Conservation (phyloP, 2,797 vertebrate species). For the Enteromius thamalakanensis region DNA sequence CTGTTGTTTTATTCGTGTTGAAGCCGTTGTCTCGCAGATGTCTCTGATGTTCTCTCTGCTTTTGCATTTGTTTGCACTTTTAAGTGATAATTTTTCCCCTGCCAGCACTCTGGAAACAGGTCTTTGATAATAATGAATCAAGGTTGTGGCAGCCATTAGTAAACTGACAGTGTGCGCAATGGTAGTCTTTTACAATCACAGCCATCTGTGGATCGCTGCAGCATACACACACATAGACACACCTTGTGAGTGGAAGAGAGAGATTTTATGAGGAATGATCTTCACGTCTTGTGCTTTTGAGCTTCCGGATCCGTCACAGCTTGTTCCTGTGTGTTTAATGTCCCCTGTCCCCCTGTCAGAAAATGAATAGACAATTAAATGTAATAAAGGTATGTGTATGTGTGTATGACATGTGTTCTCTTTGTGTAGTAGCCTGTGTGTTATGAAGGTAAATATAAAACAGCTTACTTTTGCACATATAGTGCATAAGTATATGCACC, state of each 20-base stretch:
- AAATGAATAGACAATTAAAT: not conserved
- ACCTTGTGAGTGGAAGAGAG: conserved; percentile 13
- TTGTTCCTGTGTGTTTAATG: not conserved
- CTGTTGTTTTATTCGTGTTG: conserved; percentile 35
- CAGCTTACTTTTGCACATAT: conserved; percentile 33
- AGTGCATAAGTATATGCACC: conserved; percentile 40
- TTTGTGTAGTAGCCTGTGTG: not conserved
- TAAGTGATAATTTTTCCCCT: conserved; percentile 75
- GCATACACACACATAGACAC: conserved; percentile 16
- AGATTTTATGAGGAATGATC: conserved; percentile 12
- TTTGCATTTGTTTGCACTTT: conserved; percentile 62
- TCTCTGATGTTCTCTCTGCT: conserved; percentile 71
- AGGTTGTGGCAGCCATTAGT: conserved; percentile 80
- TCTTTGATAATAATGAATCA: conserved; percentile 79
- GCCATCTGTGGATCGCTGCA: conserved; percentile 33
- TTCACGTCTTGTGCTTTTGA: conserved; percentile 16
- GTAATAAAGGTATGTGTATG: conserved; percentile 13
- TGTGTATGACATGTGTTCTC: conserved; percentile 7
- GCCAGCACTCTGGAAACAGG: conserved; percentile 73
- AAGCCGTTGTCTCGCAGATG: conserved; percentile 68
- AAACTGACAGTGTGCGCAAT: conserved; percentile 74
- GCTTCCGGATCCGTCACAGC: not conserved
- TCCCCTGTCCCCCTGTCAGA: not conserved
- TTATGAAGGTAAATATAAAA: conserved; percentile 15
- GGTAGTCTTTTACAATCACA: conserved; percentile 47